Percentiles rank a stretch among this genome's conserved stretches.
phyloP scores from a whole-genome alignment of 30 jellyfish, hydroid and myxozoan genomes.

The Clytia hemisphaerica region DNA sequence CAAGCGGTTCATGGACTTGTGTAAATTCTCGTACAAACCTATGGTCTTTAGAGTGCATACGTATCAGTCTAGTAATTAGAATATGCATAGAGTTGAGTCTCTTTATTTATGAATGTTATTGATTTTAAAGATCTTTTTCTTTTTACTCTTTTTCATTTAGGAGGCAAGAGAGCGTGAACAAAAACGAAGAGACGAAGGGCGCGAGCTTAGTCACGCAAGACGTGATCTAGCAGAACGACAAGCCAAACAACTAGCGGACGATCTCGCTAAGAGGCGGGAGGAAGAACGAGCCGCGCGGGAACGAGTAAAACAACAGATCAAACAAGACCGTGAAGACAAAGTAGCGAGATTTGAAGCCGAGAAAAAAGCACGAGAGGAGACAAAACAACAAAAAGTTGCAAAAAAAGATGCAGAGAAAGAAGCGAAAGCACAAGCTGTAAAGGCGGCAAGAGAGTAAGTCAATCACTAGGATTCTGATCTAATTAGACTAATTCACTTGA shows the following conservation, averaged over 20 bases:
- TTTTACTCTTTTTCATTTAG: conserved; percentile 20
- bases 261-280: conserved; percentile 43
- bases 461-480: too few species aligned
- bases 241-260: conserved; percentile 44
- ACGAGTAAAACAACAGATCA: conserved; percentile 47
- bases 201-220: conserved; percentile 47
- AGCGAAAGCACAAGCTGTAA: background rate
- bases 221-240: conserved; percentile 46
- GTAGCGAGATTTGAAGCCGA: conserved; percentile 49
- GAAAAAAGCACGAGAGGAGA: conserved; percentile 19
- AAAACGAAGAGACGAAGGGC: conserved; percentile 53
- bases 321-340: conserved; percentile 65
- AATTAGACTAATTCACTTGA: too few species aligned
- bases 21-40: too few species aligned
- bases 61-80: too few species aligned
- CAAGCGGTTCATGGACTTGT: too few species aligned
- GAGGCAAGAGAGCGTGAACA: conserved; percentile 44
- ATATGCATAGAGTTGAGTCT: too few species aligned
- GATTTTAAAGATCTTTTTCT: background rate
- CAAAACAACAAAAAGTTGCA: too few species aligned
- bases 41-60: too few species aligned
- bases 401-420: background rate
- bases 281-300: conserved; percentile 80
- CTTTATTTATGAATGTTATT: background rate
- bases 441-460: background rate